Evolutionary conservation across 2,797 vertebrate genomes (phyloP).

Genomic region (Parotocinclus haroldoi): DNA sequence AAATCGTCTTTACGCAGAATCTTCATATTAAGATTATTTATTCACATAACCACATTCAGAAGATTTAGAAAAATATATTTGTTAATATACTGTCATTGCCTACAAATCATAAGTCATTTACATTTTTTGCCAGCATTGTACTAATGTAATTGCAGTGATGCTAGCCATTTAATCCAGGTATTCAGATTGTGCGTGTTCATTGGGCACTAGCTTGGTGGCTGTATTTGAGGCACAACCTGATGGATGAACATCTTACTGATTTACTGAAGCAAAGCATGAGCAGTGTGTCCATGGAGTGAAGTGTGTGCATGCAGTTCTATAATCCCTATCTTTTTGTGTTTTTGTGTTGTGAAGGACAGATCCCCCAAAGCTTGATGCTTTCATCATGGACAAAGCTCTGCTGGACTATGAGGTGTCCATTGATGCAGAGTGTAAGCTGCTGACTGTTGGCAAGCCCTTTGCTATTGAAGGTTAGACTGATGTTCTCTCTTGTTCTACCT

Average conservation of each 20-base stretch:
- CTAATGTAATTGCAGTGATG: slow-evolving; percentile 17
- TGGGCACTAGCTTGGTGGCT: slow-evolving; percentile 34
- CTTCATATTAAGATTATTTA: too few relatives aligned
- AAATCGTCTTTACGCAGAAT: too few relatives aligned
- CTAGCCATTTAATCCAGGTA: slow-evolving; percentile 29
- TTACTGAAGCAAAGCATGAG: slow-evolving; percentile 32
- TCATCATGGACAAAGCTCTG: slow-evolving; percentile 93
- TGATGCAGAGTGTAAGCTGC: slow-evolving; percentile 86
- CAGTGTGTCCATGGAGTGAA: neutral
- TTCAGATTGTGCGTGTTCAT: slow-evolving; percentile 28
- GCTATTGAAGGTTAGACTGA: slow-evolving; percentile 82
- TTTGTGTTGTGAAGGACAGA: slow-evolving; percentile 79
- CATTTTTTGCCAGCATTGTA: slow-evolving; percentile 29
- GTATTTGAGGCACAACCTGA: slow-evolving; percentile 15
- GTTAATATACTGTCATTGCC: neutral
- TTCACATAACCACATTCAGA: too few relatives aligned
- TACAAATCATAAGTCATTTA: slow-evolving; percentile 6
- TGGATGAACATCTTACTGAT: slow-evolving; percentile 35
- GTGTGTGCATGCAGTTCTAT: slow-evolving; percentile 31
- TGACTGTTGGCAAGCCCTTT: slow-evolving; percentile 89
- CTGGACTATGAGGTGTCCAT: slow-evolving; percentile 92
- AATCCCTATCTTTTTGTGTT: slow-evolving; percentile 51
- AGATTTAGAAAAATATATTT: too few relatives aligned
- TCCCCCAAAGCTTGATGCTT: slow-evolving; percentile 84
- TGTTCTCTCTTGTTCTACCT: neutral